Evolutionary conservation across 1,140 invertebrate species (phyloP), one percentile per base, ranked within the genome.

Genomic region (Copidosoma floridanum): DNA sequence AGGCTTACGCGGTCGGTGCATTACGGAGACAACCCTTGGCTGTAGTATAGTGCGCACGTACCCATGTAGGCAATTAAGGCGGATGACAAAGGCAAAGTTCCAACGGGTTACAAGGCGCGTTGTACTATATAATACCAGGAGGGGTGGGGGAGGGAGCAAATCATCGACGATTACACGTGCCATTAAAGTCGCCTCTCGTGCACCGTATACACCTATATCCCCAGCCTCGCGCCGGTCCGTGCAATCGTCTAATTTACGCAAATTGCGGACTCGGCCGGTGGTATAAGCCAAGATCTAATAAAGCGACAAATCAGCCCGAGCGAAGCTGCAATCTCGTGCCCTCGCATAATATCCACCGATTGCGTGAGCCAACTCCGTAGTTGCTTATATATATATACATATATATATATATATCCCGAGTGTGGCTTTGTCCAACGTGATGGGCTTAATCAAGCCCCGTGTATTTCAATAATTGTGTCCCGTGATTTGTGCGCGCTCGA

Each of bases 301-400:
- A 80, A 80, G 75, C 78, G 71, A 80, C 77, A 78, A 80, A 80
- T 80, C 76, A 80, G 71, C 55, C 70, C 73, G 71, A 65, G 61
- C n/a, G n/a, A n/a, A n/a, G n/a, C n/a, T n/a, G n/a, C n/a, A n/a
- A 14, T n/a, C 11, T 16, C 37, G 37, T 12, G 16, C 46, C 26
- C 46, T 14, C 24, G 14, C 46, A 11, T 10, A n/a, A 24, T 2
- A n/a, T 23, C 35, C 1, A 6, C 7, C 37, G 14, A 44, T 44
- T 44, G 53, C 40, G 38, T 21, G 40, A 8, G 24, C 35, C 43
- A 55, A 29, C 54, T 43, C 5, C 40, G 54, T 8, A 3, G 54
- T 27, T 23, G 16, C 44, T n/a, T 46, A 5, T 44, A 10, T 44
- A 44, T 44, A 40, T n/a, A 1, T 8, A 0, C 2, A 1, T 41